These are phyloP conservation scores for Actenoides hombroni DNA, from an alignment of 2,113 vertebrate species.

Conservation along the genomic window DNA sequence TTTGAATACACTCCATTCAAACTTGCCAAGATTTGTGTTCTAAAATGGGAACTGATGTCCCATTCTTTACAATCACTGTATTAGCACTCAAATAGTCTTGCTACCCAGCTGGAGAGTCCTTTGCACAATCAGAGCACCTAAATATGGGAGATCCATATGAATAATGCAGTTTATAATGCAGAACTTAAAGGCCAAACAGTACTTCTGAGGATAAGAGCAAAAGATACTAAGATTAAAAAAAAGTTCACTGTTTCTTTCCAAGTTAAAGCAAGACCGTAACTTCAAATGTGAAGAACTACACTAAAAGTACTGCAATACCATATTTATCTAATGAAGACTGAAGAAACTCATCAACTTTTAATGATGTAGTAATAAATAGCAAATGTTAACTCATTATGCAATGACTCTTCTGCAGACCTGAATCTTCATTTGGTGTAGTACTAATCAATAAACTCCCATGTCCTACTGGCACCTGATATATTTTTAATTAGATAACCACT, in stretches of 20 bases:
- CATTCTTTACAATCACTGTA: slow-evolving; percentile 66
- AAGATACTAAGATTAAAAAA: neutral
- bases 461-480: neutral
- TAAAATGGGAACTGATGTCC: slow-evolving; percentile 65
- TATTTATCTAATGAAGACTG: neutral
- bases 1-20: slow-evolving; percentile 61
- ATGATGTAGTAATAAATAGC: neutral
- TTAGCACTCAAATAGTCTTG: slow-evolving; percentile 57
- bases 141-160: slow-evolving; percentile 53
- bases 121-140: slow-evolving; percentile 62
- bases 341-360: neutral
- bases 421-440: neutral
- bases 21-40: slow-evolving; percentile 64
- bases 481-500: neutral
- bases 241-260: neutral
- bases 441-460: neutral
- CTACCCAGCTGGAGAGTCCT: slow-evolving; percentile 59
- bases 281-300: neutral
- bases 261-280: neutral
- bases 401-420: neutral
- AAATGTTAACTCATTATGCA: neutral
- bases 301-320: neutral
- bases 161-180: neutral
- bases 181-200: neutral
- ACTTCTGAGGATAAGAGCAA: neutral